Evolutionary conservation across 2,888 invertebrate genomes (phyloP).

Genomic region (Rhamnusium bicolor): DNA sequence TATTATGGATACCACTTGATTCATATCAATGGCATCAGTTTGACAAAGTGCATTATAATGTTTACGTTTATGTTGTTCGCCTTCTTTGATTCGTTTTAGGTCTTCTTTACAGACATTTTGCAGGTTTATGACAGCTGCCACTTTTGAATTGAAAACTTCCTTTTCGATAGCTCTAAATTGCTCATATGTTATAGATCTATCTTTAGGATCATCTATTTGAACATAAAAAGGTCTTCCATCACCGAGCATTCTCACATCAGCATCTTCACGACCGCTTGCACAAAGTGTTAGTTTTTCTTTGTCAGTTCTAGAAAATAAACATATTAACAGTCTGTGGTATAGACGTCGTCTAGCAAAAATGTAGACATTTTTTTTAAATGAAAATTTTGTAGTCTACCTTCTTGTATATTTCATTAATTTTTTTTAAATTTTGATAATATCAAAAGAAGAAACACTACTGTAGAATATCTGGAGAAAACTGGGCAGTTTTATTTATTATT

Average conservation of each 20-base stretch:
- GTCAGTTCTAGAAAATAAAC: slow-evolving; percentile 27
- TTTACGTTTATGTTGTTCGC: slow-evolving; percentile 92
- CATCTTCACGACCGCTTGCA: slow-evolving; percentile 96
- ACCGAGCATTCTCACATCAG: slow-evolving; percentile 95
- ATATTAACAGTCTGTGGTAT: too few species aligned
- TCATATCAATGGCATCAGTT: slow-evolving; percentile 69
- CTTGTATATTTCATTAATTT: too few species aligned
- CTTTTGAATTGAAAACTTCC: slow-evolving; percentile 73
- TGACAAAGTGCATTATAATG: slow-evolving; percentile 87
- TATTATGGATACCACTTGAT: slow-evolving; percentile 73
- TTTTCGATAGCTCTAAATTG: slow-evolving; percentile 75
- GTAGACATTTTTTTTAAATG: too few species aligned
- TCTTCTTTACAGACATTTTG: slow-evolving; percentile 75
- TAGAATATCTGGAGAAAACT: too few species aligned
- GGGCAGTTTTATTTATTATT: too few species aligned
- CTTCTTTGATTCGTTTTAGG: slow-evolving; percentile 66
- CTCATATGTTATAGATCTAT: slow-evolving; percentile 72
- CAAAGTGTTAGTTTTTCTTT: slow-evolving; percentile 77
- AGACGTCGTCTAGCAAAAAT: too few species aligned
- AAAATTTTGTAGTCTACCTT: too few species aligned
- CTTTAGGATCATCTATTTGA: slow-evolving; percentile 83
- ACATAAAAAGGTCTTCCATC: slow-evolving; percentile 94
- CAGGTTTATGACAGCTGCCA: slow-evolving; percentile 76
- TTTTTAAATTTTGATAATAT: too few species aligned
- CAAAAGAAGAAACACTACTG: too few species aligned